These are phyloP conservation scores for Pogoniulus pusillus DNA, from an alignment of 2,797 vertebrate species.

Conservation along the genomic window DNA sequence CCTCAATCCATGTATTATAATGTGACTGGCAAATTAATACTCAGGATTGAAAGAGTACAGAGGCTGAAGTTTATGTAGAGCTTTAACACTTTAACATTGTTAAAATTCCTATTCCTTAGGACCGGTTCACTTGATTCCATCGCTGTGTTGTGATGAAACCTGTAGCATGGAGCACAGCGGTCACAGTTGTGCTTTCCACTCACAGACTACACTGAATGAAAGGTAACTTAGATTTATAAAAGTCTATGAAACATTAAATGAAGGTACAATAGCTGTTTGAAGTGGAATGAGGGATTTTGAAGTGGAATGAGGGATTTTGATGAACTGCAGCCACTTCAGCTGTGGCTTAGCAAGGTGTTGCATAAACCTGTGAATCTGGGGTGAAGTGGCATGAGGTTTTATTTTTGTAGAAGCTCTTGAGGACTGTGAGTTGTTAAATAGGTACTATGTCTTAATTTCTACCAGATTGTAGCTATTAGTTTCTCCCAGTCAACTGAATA, in stretches of 20 bases:
- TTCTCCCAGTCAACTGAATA: neutral
- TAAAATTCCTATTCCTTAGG: conserved; percentile 74
- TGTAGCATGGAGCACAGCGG: conserved; percentile 78
- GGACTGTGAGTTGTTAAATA: neutral
- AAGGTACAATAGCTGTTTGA: neutral
- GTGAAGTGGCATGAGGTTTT: neutral
- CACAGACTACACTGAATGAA: conserved; percentile 80
- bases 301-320: neutral
- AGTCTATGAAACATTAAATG: neutral
- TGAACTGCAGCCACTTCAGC: neutral
- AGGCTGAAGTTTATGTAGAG: neutral
- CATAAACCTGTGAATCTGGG: neutral
- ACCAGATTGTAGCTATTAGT: neutral
- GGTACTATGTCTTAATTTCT: neutral
- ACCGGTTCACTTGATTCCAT: conserved; percentile 88
- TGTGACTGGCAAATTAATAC: neutral
- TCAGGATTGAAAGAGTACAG: neutral
- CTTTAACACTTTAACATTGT: neutral
- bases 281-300: neutral
- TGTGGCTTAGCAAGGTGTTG: neutral
- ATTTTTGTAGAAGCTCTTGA: neutral
- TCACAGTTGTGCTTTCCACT: conserved; percentile 80
- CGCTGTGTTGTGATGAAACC: conserved; percentile 87
- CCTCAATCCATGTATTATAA: neutral
- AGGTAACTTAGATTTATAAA: conserved; percentile 76